A percentile compares a stretch with the other conserved stretches of the same genome.
These are phyloP conservation scores for Branchipolynoe longqiensis DNA, from an alignment of 2,888 invertebrate genomes.

Conservation along the genomic window DNA sequence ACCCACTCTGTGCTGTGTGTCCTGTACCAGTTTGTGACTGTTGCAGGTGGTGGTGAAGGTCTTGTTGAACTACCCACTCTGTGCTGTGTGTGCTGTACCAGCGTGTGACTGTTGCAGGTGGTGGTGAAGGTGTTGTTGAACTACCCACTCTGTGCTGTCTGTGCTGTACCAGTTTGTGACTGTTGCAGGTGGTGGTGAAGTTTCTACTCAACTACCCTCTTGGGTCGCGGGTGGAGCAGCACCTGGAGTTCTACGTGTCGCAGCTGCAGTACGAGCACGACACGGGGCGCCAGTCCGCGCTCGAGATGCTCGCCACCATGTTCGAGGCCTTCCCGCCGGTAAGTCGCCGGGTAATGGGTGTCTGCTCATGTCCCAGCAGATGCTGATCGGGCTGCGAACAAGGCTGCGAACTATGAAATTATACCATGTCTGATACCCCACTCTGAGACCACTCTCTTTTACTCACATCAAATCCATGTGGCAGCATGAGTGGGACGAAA, in stretches of 20 bases:
- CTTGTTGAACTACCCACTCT: not conserved
- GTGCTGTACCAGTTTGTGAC: not conserved
- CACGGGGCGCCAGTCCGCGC: slow-evolving; percentile 91
- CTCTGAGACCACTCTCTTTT: no score
- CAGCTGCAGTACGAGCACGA: slow-evolving; percentile 92
- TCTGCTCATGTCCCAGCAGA: no score
- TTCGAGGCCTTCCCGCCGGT: slow-evolving; percentile 90
- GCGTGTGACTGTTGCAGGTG: no score
- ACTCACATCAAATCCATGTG: no score
- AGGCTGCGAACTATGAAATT: no score
- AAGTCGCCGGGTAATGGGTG: no score
- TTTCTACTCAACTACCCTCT: slow-evolving; percentile 94
- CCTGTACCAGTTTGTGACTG: not conserved
- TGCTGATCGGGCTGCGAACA: no score
- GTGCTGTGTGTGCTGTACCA: not conserved
- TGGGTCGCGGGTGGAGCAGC: slow-evolving; percentile 87
- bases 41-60: not conserved
- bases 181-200: slow-evolving; percentile 84
- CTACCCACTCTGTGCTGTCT: not conserved
- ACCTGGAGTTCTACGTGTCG: slow-evolving; percentile 90
- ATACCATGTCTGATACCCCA: no score
- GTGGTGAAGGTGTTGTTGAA: no score
- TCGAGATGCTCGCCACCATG: slow-evolving; percentile 91
- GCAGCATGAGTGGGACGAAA: no score
- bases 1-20: no score